These are phyloP conservation scores for Eutolmus rufibarbis DNA, from an alignment of 2,888 invertebrate genomes.

Conservation along the genomic window DNA sequence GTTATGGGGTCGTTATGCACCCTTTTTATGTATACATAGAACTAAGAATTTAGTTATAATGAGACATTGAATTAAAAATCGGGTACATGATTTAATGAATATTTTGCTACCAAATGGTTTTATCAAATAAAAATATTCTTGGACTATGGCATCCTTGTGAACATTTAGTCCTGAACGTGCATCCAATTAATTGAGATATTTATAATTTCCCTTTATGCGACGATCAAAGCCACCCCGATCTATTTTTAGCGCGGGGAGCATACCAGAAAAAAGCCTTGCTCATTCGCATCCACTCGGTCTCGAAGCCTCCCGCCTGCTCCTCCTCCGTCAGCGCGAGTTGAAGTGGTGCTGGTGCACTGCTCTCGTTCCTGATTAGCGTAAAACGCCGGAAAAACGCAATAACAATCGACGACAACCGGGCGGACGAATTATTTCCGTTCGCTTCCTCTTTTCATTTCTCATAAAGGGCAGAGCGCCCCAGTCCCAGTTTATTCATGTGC, in stretches of 20 bases:
- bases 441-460: slow-evolving; percentile 8
- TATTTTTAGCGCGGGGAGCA: background rate
- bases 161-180: background rate
- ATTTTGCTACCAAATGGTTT: too few species aligned
- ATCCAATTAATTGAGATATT: background rate
- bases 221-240: background rate
- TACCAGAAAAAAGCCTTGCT: background rate
- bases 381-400: slow-evolving; percentile 33
- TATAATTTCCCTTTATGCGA: background rate
- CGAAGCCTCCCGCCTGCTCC: background rate
- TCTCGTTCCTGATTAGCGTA: background rate
- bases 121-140: too few species aligned
- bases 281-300: background rate
- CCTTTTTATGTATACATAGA: too few species aligned
- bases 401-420: background rate
- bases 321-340: background rate
- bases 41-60: too few species aligned
- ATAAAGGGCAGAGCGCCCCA: slow-evolving; percentile 1
- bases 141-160: too few species aligned
- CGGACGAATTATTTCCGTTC: slow-evolving; percentile 19
- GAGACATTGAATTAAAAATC: too few species aligned
- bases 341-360: background rate
- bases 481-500: background rate
- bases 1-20: too few species aligned
- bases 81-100: too few species aligned